Evolutionary conservation across 1,140 invertebrate genomes (phyloP).

Genomic region (Zaprionus nigranus): DNA sequence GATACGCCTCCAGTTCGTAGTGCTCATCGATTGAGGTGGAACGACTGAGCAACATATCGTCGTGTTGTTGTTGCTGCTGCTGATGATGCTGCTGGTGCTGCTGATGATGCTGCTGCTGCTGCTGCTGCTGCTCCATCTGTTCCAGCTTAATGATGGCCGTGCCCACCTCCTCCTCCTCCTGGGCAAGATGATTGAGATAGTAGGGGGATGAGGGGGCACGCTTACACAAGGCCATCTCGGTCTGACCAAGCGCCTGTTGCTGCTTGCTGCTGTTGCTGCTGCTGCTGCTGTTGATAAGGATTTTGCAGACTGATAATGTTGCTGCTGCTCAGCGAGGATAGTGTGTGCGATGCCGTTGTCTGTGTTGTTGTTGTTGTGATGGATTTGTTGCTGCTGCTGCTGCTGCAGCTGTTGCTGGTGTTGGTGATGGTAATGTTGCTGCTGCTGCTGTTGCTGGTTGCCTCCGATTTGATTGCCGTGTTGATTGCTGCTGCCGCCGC

Average conservation of each 20-base stretch:
- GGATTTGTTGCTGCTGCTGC: constrained; percentile 42
- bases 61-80: constrained; percentile 59
- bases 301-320: constrained; percentile 72
- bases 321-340: constrained; percentile 69
- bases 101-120: constrained; percentile 35
- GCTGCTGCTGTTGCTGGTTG: constrained; percentile 41
- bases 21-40: constrained; percentile 68
- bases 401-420: constrained; percentile 35
- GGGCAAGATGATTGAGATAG: constrained; percentile 44
- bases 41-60: constrained; percentile 64
- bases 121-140: constrained; percentile 56
- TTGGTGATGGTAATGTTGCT: constrained; percentile 41
- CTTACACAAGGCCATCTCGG: constrained; percentile 63
- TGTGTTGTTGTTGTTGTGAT: constrained; percentile 59
- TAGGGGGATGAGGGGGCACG: constrained; percentile 52
- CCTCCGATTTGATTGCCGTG: constrained; percentile 63
- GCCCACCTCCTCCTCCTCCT: constrained; percentile 45
- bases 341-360: constrained; percentile 76
- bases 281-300: constrained; percentile 59
- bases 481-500: constrained; percentile 47
- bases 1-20: constrained; percentile 65
- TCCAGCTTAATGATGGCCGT: constrained; percentile 61
- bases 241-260: constrained; percentile 58
- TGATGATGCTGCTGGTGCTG: constrained; percentile 52
- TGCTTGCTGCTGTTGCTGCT: constrained; percentile 52